Evolutionary conservation across 64 coral and sea anemone species (phyloP).

Genomic region (Dendronephthya gigantea): DNA sequence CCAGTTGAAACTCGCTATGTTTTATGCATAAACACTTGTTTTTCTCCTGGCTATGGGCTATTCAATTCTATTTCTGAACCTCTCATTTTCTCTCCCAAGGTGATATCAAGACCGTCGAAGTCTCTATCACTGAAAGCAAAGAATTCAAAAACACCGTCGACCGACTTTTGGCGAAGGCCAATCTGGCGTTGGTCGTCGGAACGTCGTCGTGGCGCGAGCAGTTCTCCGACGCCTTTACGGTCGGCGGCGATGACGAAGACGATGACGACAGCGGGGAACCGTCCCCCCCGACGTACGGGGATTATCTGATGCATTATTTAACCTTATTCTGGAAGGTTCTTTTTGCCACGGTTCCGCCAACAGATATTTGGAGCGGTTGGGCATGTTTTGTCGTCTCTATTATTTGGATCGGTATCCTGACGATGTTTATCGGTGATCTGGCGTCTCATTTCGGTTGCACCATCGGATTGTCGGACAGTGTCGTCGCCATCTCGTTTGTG

Average conservation of each 20-base stretch:
- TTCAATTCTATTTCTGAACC: not conserved
- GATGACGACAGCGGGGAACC: constrained; percentile 56
- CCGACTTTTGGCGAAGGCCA: constrained; percentile 77
- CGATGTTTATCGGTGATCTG: constrained; percentile 76
- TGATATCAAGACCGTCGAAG: constrained; percentile 52
- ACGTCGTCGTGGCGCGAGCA: constrained; percentile 96
- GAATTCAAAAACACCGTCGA: constrained; percentile 99
- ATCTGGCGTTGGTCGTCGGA: constrained; percentile 83
- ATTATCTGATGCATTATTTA: constrained; percentile 99
- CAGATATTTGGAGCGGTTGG: constrained; percentile 93
- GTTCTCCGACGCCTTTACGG: constrained; percentile 89
- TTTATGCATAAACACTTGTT: too few species aligned
- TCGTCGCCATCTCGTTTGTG: constrained; percentile 96
- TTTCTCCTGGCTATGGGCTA: too few species aligned
- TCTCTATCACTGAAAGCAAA: constrained; percentile 80
- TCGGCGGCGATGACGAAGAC: constrained; percentile 72
- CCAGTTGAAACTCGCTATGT: too few species aligned
- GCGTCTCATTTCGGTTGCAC: constrained; percentile 99
- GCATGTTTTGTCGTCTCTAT: constrained; percentile 94
- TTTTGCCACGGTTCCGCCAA: constrained; percentile 84
- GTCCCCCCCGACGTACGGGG: constrained; percentile 67
- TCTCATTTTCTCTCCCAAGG: constrained; percentile 22
- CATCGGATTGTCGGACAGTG: constrained; percentile 85
- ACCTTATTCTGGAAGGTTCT: constrained; percentile 97
- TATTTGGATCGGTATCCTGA: constrained; percentile 85